Conservation (phyloP, 2,113 vertebrate species). For the Osmerus mordax region DNA sequence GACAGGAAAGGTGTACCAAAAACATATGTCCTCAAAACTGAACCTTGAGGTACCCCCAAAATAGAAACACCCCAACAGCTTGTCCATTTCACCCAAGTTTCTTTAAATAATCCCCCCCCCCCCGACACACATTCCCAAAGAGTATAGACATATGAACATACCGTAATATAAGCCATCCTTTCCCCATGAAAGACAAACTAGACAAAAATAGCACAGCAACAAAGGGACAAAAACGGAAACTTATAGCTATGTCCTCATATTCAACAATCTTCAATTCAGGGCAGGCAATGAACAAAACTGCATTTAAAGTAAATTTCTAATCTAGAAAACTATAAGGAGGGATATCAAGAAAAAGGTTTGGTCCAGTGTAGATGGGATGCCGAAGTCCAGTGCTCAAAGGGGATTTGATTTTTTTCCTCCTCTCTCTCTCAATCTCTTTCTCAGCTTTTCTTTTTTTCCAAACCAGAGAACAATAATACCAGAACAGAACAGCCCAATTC, state of each 20-base stretch:
- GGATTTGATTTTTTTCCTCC: slow-evolving; percentile 11
- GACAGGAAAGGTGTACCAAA: slow-evolving; percentile 18
- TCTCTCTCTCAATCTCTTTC: slow-evolving; percentile 20
- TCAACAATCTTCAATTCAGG: slow-evolving; percentile 15
- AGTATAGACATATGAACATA: slow-evolving; percentile 31
- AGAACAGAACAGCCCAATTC: slow-evolving; percentile 35
- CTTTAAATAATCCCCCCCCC: not conserved
- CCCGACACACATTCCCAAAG: not conserved
- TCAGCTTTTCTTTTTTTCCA: slow-evolving; percentile 13
- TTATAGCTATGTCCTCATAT: slow-evolving; percentile 48
- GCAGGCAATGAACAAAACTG: not conserved
- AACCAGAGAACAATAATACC: slow-evolving; percentile 63
- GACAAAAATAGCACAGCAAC: slow-evolving; percentile 8
- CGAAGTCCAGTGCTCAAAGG: slow-evolving; percentile 5
- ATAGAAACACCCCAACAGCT: not conserved
- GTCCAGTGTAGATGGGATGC: slow-evolving; percentile 3
- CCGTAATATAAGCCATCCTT: slow-evolving; percentile 53
- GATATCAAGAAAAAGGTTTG: not conserved
- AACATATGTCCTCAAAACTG: not conserved
- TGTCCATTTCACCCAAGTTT: not conserved
- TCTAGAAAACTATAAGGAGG: not conserved
- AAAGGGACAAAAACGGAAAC: not conserved
- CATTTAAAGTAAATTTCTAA: not conserved
- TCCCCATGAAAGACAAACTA: slow-evolving; percentile 47
- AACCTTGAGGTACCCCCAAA: not conserved